Percentiles rank a stretch among this genome's conserved stretches.
These are phyloP conservation scores for Morpho achilles DNA, from an alignment of 2,888 invertebrate species.

Conservation along the genomic window DNA sequence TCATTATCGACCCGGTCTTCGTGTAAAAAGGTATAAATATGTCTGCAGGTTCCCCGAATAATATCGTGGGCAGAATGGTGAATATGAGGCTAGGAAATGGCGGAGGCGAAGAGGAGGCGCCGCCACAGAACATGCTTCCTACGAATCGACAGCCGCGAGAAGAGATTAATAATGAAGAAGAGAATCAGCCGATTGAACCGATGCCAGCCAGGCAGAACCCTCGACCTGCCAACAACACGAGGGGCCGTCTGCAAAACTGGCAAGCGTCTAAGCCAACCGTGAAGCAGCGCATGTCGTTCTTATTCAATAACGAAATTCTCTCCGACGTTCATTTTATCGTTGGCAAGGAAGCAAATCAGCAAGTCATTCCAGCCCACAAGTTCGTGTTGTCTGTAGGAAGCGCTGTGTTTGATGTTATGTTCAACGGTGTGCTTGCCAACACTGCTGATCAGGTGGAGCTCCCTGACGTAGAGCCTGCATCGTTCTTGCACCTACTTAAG, in stretches of 20 bases:
- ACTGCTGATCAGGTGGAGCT: constrained; percentile 86
- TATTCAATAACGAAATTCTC: constrained; percentile 72
- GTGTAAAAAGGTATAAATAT: constrained; percentile 45
- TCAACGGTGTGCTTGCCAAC: constrained; percentile 86
- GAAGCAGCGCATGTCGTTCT: constrained; percentile 85
- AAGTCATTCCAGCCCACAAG: constrained; percentile 88
- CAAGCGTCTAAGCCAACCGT: constrained; percentile 87
- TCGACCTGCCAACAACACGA: constrained; percentile 62
- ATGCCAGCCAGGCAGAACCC: constrained; percentile 58
- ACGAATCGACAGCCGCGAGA: constrained; percentile 65
- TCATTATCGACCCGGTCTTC: constrained; percentile 25
- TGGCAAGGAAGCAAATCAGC: constrained; percentile 83
- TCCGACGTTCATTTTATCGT: constrained; percentile 89
- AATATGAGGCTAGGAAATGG: constrained; percentile 57
- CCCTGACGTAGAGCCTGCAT: constrained; percentile 90
- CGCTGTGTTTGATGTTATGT: constrained; percentile 93
- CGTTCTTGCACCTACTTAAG: constrained; percentile 86
- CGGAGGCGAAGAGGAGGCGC: constrained; percentile 56
- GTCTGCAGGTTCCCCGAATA: constrained; percentile 69
- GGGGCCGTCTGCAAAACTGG: constrained; percentile 81
- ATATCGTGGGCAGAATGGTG: constrained; percentile 59
- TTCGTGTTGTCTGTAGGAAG: constrained; percentile 90
- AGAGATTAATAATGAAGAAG: constrained; percentile 52
- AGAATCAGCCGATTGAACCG: constrained; percentile 49
- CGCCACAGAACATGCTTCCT: constrained; percentile 76